Base-by-base conservation (phyloP, 2,797 vertebrate species). In the Steatocranus sp. region DNA sequence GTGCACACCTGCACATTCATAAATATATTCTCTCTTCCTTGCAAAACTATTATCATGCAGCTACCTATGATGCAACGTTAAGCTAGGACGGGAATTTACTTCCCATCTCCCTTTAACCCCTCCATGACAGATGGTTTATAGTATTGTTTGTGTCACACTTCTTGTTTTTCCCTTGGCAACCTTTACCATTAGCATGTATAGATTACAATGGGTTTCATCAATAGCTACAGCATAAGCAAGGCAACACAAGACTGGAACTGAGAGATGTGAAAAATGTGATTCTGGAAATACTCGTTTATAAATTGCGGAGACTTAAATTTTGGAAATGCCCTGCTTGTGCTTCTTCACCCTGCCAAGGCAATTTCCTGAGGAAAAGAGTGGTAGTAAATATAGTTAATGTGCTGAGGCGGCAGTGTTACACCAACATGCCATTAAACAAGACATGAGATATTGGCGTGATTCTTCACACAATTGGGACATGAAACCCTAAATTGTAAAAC, bases 321-420 rank as follows among this genome's bases (percentile, higher is more conserved):
- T 91, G 85, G 83, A 93, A 93, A 84, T 82, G 86, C 82, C 86
- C 90, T 90, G 89, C 77, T 83, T 76, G 91, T 87, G 85, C 87
- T 87, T 87, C 90, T 88, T 91, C 89, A 84, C 81, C 83, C 90
- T 73, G 86, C 94, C 78, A 84, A 96, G 90, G 93, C 95, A 95
- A 95, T 96, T 94, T 97, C 95, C 93, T 94, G 94, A 92, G 90
- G 96, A 96, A 97, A 96, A 95, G 92, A 95, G 87, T 90, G 96
- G 96, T 84, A 94, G 95, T 97, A 98, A 98, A 98, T 97, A 97
- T 94, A 95, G 96, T 96, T 97, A 97, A 97, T 96, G 94, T 96
- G 95, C 95, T 96, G 95, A 96, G 95, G 92, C 89, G 86, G 94
- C 93, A 91, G 91, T 92, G 93, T 91, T 95, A 95, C 92, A 86